Conservation (phyloP, 2,888 invertebrate genomes). For the Sinelater perroti region DNA sequence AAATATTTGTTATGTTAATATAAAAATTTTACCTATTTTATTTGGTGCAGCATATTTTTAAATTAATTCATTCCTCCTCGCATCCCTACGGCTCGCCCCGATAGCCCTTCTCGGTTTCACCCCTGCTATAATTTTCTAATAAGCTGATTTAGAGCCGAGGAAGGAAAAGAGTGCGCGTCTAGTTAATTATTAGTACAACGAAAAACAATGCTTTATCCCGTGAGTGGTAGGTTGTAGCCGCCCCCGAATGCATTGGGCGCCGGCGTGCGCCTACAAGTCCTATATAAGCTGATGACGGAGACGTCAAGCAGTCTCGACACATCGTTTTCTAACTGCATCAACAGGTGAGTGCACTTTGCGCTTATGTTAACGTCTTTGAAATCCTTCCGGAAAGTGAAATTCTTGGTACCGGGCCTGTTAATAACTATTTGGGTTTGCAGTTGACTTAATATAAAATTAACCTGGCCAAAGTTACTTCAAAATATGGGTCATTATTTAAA, state of each 20-base stretch:
- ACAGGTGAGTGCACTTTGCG: slow-evolving; percentile 42
- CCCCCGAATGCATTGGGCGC: slow-evolving; percentile 39
- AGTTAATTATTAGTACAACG: slow-evolving; percentile 16
- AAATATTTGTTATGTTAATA: too few species aligned
- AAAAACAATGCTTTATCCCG: slow-evolving; percentile 25
- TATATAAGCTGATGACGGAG: slow-evolving; percentile 43
- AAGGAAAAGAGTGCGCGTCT: not conserved
- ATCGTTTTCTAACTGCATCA: slow-evolving; percentile 40
- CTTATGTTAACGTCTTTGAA: not conserved
- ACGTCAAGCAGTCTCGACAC: slow-evolving; percentile 42
- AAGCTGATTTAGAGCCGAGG: slow-evolving; percentile 2
- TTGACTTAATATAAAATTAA: too few species aligned
- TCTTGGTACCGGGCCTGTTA: too few species aligned
- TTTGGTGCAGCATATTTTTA: too few species aligned
- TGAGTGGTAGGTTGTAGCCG: slow-evolving; percentile 31
- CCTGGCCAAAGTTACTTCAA: too few species aligned
- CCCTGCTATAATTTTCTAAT: not conserved
- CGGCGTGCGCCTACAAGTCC: slow-evolving; percentile 40
- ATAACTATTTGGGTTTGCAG: too few species aligned
- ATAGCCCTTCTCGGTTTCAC: too few species aligned
- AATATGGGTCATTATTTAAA: too few species aligned
- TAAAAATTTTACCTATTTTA: too few species aligned
- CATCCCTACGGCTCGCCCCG: too few species aligned
- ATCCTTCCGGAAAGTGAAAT: not conserved
- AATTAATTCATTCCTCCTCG: too few species aligned